Percentiles rank a stretch among this genome's conserved stretches.
Evolutionary conservation across 1,140 invertebrate species (phyloP).

Genomic region (Latrodectus geometricus): DNA sequence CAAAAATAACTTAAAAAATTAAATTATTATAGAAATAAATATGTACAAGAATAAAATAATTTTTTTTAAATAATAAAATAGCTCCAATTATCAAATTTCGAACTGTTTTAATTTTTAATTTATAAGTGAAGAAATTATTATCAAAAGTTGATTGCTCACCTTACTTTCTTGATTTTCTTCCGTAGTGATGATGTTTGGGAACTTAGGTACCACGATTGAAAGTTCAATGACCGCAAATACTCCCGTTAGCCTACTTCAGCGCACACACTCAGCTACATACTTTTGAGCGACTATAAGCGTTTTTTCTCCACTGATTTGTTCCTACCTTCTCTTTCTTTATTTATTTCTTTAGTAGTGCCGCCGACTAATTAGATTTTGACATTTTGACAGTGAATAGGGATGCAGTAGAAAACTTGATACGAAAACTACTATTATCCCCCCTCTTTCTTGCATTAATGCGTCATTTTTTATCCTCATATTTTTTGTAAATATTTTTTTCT

Average conservation of each 20-base stretch:
- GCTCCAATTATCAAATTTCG: background rate
- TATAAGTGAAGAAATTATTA: background rate
- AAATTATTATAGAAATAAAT: background rate
- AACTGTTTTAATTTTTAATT: background rate
- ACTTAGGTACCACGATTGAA: slow-evolving; percentile 32
- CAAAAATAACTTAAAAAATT: background rate
- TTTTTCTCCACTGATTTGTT: slow-evolving; percentile 26
- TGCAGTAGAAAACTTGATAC: slow-evolving; percentile 6
- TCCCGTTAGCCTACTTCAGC: slow-evolving; percentile 58
- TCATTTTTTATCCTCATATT: background rate
- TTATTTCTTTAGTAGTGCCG: background rate
- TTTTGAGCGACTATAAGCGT: slow-evolving; percentile 14
- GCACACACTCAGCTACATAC: slow-evolving; percentile 3
- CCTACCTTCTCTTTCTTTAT: slow-evolving; percentile 16
- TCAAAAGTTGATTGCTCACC: background rate
- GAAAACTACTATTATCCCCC: slow-evolving; percentile 2
- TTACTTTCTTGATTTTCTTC: slow-evolving; percentile 5
- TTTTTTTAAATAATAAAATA: background rate
- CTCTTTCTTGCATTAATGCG: background rate
- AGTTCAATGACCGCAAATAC: slow-evolving; percentile 48
- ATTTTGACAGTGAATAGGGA: slow-evolving; percentile 25
- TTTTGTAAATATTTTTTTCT: background rate
- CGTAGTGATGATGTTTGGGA: slow-evolving; percentile 9
- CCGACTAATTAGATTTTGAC: slow-evolving; percentile 46
- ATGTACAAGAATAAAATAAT: background rate